Evolutionary conservation across 2,113 vertebrate species (phyloP), one percentile per base, ranked within the genome.

Genomic region (Scytalopus superciliaris): DNA sequence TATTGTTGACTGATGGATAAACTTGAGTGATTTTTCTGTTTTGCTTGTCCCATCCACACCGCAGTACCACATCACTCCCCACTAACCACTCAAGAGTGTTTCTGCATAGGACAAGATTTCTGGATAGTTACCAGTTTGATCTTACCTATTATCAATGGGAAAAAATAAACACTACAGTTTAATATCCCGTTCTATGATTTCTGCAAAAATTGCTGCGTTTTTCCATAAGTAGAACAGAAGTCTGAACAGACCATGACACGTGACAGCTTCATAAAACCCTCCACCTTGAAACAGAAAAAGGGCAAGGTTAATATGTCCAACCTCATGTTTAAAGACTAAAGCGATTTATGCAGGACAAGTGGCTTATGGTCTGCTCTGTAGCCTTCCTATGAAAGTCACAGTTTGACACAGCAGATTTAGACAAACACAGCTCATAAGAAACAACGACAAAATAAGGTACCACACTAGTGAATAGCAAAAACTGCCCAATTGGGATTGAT

Each of bases 401-500:
- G 49, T 45, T 70, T 74, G 39, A 66, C n/a, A 35, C 3, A n/a
- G 24, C 2, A 1, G 28, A 44, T 74, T 62, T 66, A 74, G 22
- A 50, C 30, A 87, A 73, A 77, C 24, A 44, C 13, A 50, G 47
- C 24, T 68, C 21, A 45, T 21, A 42, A 57, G 31, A 76, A 87
- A 76, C 35, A n/a, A 39, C 0, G 0, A 74, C 33, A 69, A 89
- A 81, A 60, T 47, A 56, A 0, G 0, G 31, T 27, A 40, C 25
- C 0, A 0, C 14, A 28, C 12, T 35, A 55, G 16, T 23, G 8
- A 60, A 42, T 24, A 67, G 44, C 13, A 81, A 89, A 91, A 88
- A 47, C 9, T 50, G 18, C n/a, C 16, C 35, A 42, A 49, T 28
- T 83, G 16, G 16, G 7, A 79, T 30, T 64, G 76, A 70, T 66